phyloP scores from a whole-genome alignment of 2,113 vertebrate species.

The Leptocoma aspasia region DNA sequence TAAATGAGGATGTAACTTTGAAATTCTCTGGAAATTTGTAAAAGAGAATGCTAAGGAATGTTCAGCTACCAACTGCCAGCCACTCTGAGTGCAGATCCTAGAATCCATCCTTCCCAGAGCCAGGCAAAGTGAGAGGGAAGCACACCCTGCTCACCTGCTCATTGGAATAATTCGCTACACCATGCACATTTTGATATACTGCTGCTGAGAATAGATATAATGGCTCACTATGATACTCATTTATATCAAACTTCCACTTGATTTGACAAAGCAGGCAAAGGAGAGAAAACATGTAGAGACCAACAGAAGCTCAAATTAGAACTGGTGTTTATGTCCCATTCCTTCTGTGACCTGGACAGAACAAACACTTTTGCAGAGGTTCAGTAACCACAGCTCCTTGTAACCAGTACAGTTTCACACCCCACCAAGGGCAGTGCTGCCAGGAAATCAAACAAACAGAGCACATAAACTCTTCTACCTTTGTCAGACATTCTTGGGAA shows the following conservation, averaged over 20 bases:
- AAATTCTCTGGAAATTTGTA: not conserved
- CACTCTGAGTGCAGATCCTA: accelerated
- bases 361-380: not conserved
- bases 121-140: not conserved
- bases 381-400: not conserved
- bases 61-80: not conserved
- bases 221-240: not conserved
- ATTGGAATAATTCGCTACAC: not conserved
- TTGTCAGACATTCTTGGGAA: not conserved
- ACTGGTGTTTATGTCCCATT: not conserved
- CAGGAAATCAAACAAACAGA: not conserved
- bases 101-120: not conserved
- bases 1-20: not conserved
- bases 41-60: not conserved
- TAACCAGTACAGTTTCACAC: not conserved
- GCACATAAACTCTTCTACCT: not conserved
- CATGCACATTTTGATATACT: not conserved
- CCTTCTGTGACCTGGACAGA: not conserved
- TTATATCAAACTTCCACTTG: not conserved
- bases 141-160: not conserved
- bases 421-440: not conserved
- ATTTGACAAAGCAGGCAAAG: not conserved
- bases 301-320: not conserved
- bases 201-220: not conserved
- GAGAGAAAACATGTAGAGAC: not conserved